Base-by-base conservation (phyloP, 2,797 vertebrate species). In the Gambusia yucatana region DNA sequence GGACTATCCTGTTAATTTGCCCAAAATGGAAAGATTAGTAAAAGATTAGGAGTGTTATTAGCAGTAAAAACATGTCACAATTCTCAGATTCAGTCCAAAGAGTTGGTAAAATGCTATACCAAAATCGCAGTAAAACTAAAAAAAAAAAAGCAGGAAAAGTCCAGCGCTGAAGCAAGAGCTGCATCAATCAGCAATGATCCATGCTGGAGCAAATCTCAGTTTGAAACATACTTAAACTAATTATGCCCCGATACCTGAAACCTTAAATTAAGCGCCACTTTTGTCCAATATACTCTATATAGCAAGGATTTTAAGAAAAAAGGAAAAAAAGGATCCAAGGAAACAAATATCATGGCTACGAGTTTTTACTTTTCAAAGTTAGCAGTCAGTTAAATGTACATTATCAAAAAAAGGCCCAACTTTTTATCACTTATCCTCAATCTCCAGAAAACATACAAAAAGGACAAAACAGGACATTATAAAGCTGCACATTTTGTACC, bases 321-420 rank as follows among this genome's bases (percentile, higher is more conserved):
- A 63, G 0, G n/a, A 9, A 17, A 48, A 50, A 36, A 81, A 63
- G 39, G 47, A 86, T 79, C 84, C 73, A 76, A 74, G 13, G 73
- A 78, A 39, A 79, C 90, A 82, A 91, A 90, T 90, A 92, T 92
- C 92, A 92, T 94, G 95, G 94, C 91, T 93, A 93, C 93, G 94
- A 90, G 88, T 94, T 94, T 95, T 96, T 95, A 97, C 95, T 97
- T 95, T 83, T 95, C 93, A 96, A 95, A 94, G 93, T 95, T 93
- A 96, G 96, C 96, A 96, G 94, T 96, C 94, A 95, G 95, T 96
- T 97, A 96, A 95, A 97, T 96, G 94, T 95, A 97, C 95, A 96
- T 95, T 94, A 96, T 96, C 95, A 96, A 96, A 96, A 94, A 96
- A 97, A 96, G 95, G 95, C 94, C 96, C 95, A 95, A 95, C 93